Evolutionary conservation across 2,888 invertebrate genomes (phyloP), one percentile per base, ranked within the genome.

Genomic region (Steromphala cineraria): DNA sequence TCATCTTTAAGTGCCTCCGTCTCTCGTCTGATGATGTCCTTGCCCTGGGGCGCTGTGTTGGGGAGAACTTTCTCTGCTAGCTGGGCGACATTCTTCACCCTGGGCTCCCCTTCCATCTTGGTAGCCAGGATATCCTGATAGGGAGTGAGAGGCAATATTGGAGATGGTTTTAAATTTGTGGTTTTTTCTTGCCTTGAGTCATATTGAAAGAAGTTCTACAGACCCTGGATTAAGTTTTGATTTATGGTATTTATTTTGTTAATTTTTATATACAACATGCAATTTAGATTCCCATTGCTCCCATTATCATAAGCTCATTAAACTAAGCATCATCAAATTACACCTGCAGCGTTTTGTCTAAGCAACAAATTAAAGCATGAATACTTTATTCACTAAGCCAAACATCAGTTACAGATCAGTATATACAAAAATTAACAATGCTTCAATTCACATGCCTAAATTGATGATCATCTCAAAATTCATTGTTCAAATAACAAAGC

Each of bases 1-100:
- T 91, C 91, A 52, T 85, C 86, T 55, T 88, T 84, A n/a, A 92
- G 85, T 7, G 89, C 89, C 79, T 92, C 90, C 0, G 90, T 90
- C 62, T 92, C 92, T 28, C 89, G 85, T 52, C 87, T 83, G 55
- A 93, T 87, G 62, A 89, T 84, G 17, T 92, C 91, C 79, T 90
- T 90, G 62, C 93, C 93, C 78, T 89, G 90, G 0, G 90, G 86
- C 13, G 91, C 90, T 2, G 93, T 93, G 84, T 89, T 88, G 10
- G 91, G 91, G 31, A 92, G 82, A 0, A 98, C 98, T 92, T 97
- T 97, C 92, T 98, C 97, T 0, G 97, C 97, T n/a, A 98, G 93
- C 8, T 95, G 94, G 79, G 97, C 95, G 79, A 98, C 97, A 91
- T 96, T 96, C 86, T 96, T 95, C 28, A 98, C 96, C 80, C 97